Base-by-base conservation (phyloP, 2,888 invertebrate species). In the Capitulum mitella region DNA sequence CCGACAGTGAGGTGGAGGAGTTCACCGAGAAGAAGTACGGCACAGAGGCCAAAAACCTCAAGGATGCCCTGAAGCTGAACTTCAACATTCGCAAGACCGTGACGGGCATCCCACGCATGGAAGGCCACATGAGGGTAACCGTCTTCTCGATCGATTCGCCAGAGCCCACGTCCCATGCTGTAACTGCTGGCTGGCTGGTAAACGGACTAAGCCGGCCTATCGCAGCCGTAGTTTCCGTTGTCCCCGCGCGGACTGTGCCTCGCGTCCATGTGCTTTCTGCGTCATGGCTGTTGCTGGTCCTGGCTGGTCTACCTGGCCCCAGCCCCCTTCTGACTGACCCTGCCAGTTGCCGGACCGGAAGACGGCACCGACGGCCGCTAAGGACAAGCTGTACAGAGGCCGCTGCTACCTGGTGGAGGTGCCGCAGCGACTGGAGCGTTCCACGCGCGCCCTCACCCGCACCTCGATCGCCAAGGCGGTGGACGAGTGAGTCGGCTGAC, bases 71-170 rank as follows among this genome's bases (percentile, higher is more conserved):
- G 19, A 40, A 70, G 19, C 19, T 26, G 26, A 70, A 70, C 40
- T 40, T 26, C 8, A 37, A 37, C 12, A 26, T 70, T 26, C 70
- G 70, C 26, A 70, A 70, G 26, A 10, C 70, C 14, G 70, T 40
- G 40, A 16, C 37, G 5, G 70, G 70, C 10, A 70, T 70, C 8
- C 70, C 70, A 22, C 37, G 70, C 2, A 70, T 70, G 70, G 70
- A 70, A 40, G 70, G 70, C 1, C 70, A 70, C 37, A 70, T 70
- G 70, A 22, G 70, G 70, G 70, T 70, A 26, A 70, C n/a, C n/a
- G n/a, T n/a, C n/a, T n/a, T n/a, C n/a, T n/a, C n/a, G n/a, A n/a
- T n/a, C n/a, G n/a, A n/a, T n/a, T n/a, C n/a, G n/a, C n/a, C n/a
- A n/a, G n/a, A n/a, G n/a, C n/a, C n/a, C n/a, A n/a, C n/a, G n/a